Percentiles rank a stretch among this genome's conserved stretches.
These are phyloP conservation scores for Drosophila nasuta DNA, from an alignment of 1,140 invertebrate genomes.

Conservation along the genomic window DNA sequence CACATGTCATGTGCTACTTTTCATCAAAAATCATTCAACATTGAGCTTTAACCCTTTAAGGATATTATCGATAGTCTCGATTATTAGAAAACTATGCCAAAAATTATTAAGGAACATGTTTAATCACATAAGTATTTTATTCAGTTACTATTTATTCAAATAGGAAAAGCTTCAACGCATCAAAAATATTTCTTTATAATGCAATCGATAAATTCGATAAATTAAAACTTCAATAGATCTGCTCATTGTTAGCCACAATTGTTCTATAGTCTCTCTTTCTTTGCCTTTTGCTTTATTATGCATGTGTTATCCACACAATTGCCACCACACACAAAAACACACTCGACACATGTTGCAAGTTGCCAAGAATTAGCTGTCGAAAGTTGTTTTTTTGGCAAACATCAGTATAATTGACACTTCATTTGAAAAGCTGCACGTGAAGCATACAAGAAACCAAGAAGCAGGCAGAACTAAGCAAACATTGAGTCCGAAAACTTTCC, in stretches of 20 bases:
- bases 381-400: constrained; percentile 33
- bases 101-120: too few relatives aligned
- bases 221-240: not conserved
- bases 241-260: too few relatives aligned
- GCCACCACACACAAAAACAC: not conserved
- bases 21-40: too few relatives aligned
- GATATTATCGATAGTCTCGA: too few relatives aligned
- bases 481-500: constrained; percentile 26
- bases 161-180: too few relatives aligned
- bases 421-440: constrained; percentile 18
- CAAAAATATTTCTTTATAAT: not conserved
- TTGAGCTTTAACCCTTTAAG: too few relatives aligned
- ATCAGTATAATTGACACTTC: constrained; percentile 50
- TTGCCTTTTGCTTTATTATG: not conserved
- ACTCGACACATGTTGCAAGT: constrained; percentile 17
- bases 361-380: constrained; percentile 56
- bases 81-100: too few relatives aligned
- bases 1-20: too few relatives aligned
- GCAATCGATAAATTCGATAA: not conserved
- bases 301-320: not conserved
- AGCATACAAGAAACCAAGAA: not conserved
- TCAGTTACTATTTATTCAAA: too few relatives aligned
- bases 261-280: too few relatives aligned
- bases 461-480: constrained; percentile 29
- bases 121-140: too few relatives aligned